These are phyloP conservation scores for Tetropium fuscum DNA, from an alignment of 2,888 invertebrate genomes.

Conservation along the genomic window DNA sequence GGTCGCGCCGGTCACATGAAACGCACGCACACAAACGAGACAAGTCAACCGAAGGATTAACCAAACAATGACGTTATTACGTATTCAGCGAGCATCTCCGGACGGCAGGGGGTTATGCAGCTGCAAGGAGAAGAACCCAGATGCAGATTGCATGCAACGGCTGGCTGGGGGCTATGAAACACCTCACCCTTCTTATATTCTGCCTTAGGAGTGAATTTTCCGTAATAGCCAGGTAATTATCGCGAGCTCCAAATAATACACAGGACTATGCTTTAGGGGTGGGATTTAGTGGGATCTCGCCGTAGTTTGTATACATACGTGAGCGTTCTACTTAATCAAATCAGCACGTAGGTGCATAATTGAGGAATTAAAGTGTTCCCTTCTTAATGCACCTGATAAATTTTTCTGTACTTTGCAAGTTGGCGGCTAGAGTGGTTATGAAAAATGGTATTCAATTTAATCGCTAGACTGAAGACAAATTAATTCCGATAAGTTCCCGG, in stretches of 20 bases:
- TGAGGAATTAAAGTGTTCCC: too few species aligned
- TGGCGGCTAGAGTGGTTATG: too few species aligned
- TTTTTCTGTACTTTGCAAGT: too few species aligned
- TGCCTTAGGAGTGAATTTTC: conserved; percentile 23
- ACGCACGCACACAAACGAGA: conserved; percentile 7
- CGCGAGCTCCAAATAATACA: conserved; percentile 22
- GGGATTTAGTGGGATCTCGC: too few species aligned
- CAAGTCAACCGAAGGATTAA: conserved; percentile 40
- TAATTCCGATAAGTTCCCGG: too few species aligned
- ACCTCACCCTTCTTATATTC: conserved; percentile 18
- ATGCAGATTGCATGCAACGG: conserved; percentile 52
- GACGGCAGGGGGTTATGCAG: conserved; percentile 39
- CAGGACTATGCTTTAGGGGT: neutral
- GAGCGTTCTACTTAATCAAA: neutral
- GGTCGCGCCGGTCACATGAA: too few species aligned
- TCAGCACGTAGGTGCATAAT: neutral
- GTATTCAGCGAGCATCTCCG: conserved; percentile 50
- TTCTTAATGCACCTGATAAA: too few species aligned
- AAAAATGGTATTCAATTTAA: too few species aligned
- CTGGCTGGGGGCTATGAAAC: conserved; percentile 1
- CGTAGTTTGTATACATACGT: neutral
- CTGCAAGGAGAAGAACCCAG: conserved; percentile 44
- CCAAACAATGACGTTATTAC: conserved; percentile 55
- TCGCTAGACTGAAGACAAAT: too few species aligned
- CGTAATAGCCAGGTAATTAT: conserved; percentile 37